These are phyloP conservation scores for Pardosa pseudoannulata DNA, from an alignment of 2,888 invertebrate species.

Conservation along the genomic window DNA sequence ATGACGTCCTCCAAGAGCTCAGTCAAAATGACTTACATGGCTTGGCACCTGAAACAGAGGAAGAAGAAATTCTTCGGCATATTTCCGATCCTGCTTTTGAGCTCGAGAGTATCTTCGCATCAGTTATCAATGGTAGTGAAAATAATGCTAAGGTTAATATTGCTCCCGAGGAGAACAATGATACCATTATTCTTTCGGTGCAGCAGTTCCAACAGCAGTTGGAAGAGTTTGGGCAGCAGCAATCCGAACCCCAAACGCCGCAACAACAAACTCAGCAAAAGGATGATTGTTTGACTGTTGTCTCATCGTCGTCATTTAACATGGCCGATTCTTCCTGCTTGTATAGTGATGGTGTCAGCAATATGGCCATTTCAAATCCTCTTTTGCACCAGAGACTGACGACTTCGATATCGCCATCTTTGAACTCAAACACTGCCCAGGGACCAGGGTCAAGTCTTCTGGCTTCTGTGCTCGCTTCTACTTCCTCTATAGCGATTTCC, in stretches of 20 bases:
- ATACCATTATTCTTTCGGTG: slow-evolving; percentile 26
- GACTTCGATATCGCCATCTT: slow-evolving; percentile 9
- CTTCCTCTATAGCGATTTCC: slow-evolving; percentile 30
- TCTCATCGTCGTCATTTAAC: slow-evolving; percentile 26
- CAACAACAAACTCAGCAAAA: not conserved
- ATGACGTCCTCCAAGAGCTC: slow-evolving; percentile 82
- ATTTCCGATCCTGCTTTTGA: slow-evolving; percentile 90
- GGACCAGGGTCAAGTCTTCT: slow-evolving; percentile 27
- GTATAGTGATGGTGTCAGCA: slow-evolving; percentile 21
- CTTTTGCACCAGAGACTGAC: slow-evolving; percentile 53
- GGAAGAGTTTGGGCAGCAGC: slow-evolving; percentile 16
- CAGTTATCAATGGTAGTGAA: slow-evolving; percentile 60
- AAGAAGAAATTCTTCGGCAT: slow-evolving; percentile 89
- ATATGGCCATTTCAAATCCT: slow-evolving; percentile 41
- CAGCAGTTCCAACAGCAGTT: slow-evolving; percentile 50
- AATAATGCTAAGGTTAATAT: not conserved
- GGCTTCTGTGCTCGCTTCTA: slow-evolving; percentile 10
- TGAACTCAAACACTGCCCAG: slow-evolving; percentile 21
- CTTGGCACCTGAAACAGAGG: slow-evolving; percentile 83
- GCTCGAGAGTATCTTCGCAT: slow-evolving; percentile 82
- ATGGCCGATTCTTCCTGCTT: slow-evolving; percentile 51
- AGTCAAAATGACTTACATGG: slow-evolving; percentile 85
- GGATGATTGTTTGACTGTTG: not conserved
- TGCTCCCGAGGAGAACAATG: slow-evolving; percentile 29
- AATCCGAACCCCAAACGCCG: not conserved